These are phyloP conservation scores for Bruchidius siliquastri DNA, from an alignment of 2,888 invertebrate species.

Conservation along the genomic window DNA sequence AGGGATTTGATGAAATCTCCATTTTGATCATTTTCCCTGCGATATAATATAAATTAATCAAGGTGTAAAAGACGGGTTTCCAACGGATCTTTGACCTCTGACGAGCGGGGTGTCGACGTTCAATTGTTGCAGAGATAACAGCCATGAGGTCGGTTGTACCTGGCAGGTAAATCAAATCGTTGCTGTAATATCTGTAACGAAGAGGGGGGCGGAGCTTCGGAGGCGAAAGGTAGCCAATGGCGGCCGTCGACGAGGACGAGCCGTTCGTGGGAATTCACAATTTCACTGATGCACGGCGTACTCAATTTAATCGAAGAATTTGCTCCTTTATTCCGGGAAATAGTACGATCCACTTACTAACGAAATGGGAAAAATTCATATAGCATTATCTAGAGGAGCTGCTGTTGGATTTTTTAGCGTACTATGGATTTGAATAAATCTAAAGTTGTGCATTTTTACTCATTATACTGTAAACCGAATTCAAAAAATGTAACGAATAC, in stretches of 20 bases:
- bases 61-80: too few relatives aligned
- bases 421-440: too few relatives aligned
- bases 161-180: neutral
- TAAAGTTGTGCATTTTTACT: too few relatives aligned
- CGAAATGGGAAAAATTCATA: neutral
- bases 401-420: too few relatives aligned
- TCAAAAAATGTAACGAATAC: too few relatives aligned
- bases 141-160: neutral
- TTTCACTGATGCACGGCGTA: constrained; percentile 17
- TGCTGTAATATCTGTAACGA: constrained; percentile 25
- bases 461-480: too few relatives aligned
- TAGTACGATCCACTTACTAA: constrained; percentile 13
- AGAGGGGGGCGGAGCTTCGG: constrained; percentile 34
- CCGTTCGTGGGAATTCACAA: constrained; percentile 23
- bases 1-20: too few relatives aligned
- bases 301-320: constrained; percentile 20
- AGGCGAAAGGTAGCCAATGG: constrained; percentile 45
- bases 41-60: too few relatives aligned
- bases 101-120: neutral
- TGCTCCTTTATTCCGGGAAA: constrained; percentile 18
- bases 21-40: too few relatives aligned
- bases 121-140: neutral
- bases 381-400: too few relatives aligned
- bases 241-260: constrained; percentile 10
- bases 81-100: too few relatives aligned